A percentile compares a stretch with the other conserved stretches of the same genome.
Conservation (phyloP, 1,140 invertebrate species). For the Carposina sasakii region DNA sequence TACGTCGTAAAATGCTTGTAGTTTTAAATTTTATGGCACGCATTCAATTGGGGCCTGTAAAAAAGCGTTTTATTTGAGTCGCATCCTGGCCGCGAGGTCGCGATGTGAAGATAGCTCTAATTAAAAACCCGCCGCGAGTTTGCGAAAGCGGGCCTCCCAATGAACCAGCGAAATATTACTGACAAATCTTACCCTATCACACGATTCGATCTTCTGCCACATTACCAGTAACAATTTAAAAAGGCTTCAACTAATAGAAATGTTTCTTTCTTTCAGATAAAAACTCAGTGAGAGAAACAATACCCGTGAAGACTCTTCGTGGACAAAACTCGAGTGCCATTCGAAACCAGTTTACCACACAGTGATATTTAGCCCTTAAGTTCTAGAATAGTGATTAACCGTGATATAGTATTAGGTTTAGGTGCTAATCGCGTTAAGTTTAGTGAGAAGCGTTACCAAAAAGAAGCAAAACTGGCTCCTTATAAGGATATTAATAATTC, state of each 20-base stretch:
- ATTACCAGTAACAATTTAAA: too few relatives aligned
- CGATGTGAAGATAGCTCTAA: conserved; percentile 53
- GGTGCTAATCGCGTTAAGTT: conserved; percentile 43
- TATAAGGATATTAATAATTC: conserved; percentile 70
- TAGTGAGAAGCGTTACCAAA: conserved; percentile 60
- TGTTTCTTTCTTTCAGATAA: conserved; percentile 49
- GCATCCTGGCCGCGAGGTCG: conserved; percentile 63
- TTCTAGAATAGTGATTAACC: conserved; percentile 54
- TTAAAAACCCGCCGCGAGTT: conserved; percentile 55
- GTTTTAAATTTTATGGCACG: conserved; percentile 66
- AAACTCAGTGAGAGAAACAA: conserved; percentile 33
- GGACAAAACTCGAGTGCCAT: conserved; percentile 64
- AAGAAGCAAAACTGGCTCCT: conserved; percentile 67
- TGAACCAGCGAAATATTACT: conserved; percentile 31
- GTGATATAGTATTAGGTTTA: conserved; percentile 57
- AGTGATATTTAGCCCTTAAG: conserved; percentile 65
- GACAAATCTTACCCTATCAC: too few relatives aligned
- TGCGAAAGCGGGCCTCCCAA: conserved; percentile 42
- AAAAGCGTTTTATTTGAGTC: conserved; percentile 63
- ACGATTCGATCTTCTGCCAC: too few relatives aligned
- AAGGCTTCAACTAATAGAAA: too few relatives aligned
- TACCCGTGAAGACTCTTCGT: conserved; percentile 62
- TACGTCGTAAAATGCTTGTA: conserved; percentile 62
- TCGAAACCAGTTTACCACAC: conserved; percentile 66
- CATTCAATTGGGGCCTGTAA: conserved; percentile 67